Base-by-base conservation (phyloP, 1,140 invertebrate species). In the Drosophila guanche region DNA sequence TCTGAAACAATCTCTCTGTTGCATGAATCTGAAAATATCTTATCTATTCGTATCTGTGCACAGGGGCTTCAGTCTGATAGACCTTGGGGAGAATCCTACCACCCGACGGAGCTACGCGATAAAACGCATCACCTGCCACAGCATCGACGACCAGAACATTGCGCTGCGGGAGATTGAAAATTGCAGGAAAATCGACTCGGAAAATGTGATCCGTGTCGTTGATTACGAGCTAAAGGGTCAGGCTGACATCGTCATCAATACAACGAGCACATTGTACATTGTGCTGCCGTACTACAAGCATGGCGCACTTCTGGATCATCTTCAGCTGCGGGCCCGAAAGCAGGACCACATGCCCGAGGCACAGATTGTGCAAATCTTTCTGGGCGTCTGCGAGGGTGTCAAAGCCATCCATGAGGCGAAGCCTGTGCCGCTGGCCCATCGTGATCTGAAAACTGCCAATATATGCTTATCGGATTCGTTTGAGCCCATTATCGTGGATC, bases 401-500 rank as follows among this genome's bases (percentile, higher is more conserved):
- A 94, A 94, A 91, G 94, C 94, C 54, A 94, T 97, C 86, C 96
- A 97, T 91, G 93, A 95, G 76, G 92, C 93, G 27, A 94, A 94
- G 83, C 96, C 96, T 16, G 93, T 95, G 55, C 94, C 96, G 22
- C 93, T 96, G 74, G 96, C 96, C 54, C 96, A 97, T 88, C 93
- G 96, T 86, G 96, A 98, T 92, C 90, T 97, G 40, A 97, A 98
- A 92, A 96, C 96, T 56, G 95, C 94, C 27, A 97, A 97, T 92
- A 94, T 97, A 75, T 93, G 97, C 75, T 91, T 97, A 22, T 94
- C 93, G 23, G 94, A 96, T 79, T 94, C 95, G 63, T 94, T 94
- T 72, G 94, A 92, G 55, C 95, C 96, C 2, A 92, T 97, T 46
- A 93, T 97, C 58, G 97, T 97, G 94, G 97, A 98, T 92, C 93